Evolutionary conservation across 2,113 vertebrate species (phyloP).

Genomic region (Spea multiplicata): DNA sequence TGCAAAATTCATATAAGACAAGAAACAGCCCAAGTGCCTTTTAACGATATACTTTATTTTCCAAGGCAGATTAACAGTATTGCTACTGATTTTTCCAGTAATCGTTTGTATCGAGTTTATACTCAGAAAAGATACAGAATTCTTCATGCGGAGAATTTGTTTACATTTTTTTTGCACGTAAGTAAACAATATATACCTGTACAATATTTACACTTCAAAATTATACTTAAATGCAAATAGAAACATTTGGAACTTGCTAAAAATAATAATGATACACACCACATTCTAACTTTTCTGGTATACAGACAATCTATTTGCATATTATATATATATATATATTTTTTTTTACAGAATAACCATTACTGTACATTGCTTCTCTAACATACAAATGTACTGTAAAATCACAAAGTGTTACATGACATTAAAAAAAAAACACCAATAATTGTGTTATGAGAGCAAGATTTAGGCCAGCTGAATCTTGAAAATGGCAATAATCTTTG

Average conservation of each 20-base stretch:
- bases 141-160: conserved; percentile 63
- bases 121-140: conserved; percentile 53
- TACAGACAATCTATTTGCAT: conserved; percentile 62
- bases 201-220: conserved; percentile 72
- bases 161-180: conserved; percentile 56
- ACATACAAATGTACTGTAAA: conserved; percentile 51
- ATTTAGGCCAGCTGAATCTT: conserved; percentile 56
- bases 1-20: background rate
- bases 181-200: conserved; percentile 62
- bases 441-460: conserved; percentile 46
- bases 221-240: conserved; percentile 64
- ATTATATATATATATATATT: conserved; percentile 52
- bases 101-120: conserved; percentile 14
- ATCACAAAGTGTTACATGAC: conserved; percentile 47
- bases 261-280: conserved; percentile 64
- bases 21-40: conserved; percentile 41
- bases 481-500: background rate
- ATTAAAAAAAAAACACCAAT: conserved; percentile 17
- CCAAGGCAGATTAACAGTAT: conserved; percentile 56
- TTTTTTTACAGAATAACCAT: conserved; percentile 46
- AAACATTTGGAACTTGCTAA: conserved; percentile 69
- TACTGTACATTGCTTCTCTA: conserved; percentile 53
- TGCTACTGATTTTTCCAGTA: conserved; percentile 53
- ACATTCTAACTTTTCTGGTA: conserved; percentile 54
- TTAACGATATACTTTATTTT: conserved; percentile 42